A percentile compares a stretch with the other conserved stretches of the same genome.
These are phyloP conservation scores for Vultur gryphus DNA, from an alignment of 2,797 vertebrate species.

Conservation along the genomic window DNA sequence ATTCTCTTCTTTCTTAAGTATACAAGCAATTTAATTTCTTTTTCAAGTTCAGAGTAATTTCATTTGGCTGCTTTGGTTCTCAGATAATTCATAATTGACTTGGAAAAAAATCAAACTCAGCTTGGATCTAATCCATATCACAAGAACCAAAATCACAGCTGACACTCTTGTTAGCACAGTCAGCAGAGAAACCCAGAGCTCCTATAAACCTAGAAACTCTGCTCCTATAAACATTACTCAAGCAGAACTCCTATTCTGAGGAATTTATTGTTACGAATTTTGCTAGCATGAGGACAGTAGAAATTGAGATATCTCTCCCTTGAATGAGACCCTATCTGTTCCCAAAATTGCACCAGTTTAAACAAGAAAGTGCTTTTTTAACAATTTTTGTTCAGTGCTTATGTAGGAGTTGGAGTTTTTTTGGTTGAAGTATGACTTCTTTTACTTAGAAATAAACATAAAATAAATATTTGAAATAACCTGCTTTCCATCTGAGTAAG, in stretches of 20 bases:
- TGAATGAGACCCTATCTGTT: neutral
- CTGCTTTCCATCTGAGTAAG: neutral
- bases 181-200: conserved; percentile 24
- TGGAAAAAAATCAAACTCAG: conserved; percentile 50
- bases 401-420: neutral
- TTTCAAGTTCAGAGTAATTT: conserved; percentile 16
- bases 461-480: neutral
- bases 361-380: neutral
- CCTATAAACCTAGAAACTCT: neutral
- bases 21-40: neutral
- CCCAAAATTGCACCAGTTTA: neutral
- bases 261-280: conserved; percentile 7
- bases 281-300: neutral
- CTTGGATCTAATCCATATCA: conserved; percentile 44
- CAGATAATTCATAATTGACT: conserved; percentile 53
- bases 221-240: conserved; percentile 17
- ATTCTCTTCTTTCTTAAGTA: neutral
- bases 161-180: conserved; percentile 33
- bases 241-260: neutral
- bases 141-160: conserved; percentile 47
- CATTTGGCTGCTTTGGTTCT: conserved; percentile 32
- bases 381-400: neutral
- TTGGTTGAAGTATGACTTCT: neutral
- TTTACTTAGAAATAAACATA: neutral
- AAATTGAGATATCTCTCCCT: neutral